A percentile compares a stretch with the other conserved stretches of the same genome.
These are phyloP conservation scores for Dryobates pubescens DNA, from an alignment of 2,797 vertebrate genomes.

Conservation along the genomic window DNA sequence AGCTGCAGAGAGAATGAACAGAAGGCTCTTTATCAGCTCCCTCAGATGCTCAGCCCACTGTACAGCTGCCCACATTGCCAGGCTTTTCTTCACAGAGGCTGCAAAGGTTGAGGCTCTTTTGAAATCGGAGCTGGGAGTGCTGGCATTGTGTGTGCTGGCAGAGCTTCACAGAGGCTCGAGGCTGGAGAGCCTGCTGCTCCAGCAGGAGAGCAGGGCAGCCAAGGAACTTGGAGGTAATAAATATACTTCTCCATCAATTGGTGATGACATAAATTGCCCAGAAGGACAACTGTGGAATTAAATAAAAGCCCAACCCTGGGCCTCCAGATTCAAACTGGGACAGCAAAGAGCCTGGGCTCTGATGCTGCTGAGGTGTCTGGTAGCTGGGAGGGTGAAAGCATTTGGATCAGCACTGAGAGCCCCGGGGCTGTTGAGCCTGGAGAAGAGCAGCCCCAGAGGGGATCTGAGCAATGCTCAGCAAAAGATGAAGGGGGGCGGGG, in stretches of 20 bases:
- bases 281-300: not conserved
- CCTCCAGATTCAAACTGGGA: not conserved
- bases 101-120: not conserved
- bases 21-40: not conserved
- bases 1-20: not conserved
- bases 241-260: not conserved
- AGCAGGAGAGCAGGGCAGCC: not conserved
- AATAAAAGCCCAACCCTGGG: not conserved
- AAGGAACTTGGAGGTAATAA: not conserved
- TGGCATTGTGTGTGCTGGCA: not conserved
- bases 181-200: not conserved
- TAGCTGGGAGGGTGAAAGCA: not conserved
- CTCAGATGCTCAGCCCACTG: not conserved
- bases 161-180: not conserved
- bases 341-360: not conserved
- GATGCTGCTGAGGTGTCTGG: not conserved
- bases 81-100: not conserved
- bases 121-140: not conserved
- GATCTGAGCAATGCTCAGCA: too few relatives aligned
- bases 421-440: too few relatives aligned
- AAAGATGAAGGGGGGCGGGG: too few relatives aligned
- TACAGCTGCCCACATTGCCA: not conserved
- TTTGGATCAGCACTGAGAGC: fast-evolving
- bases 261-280: not conserved
- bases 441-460: too few relatives aligned